Evolutionary conservation across 1,140 invertebrate species (phyloP).

Genomic region (Babylonia areolata): DNA sequence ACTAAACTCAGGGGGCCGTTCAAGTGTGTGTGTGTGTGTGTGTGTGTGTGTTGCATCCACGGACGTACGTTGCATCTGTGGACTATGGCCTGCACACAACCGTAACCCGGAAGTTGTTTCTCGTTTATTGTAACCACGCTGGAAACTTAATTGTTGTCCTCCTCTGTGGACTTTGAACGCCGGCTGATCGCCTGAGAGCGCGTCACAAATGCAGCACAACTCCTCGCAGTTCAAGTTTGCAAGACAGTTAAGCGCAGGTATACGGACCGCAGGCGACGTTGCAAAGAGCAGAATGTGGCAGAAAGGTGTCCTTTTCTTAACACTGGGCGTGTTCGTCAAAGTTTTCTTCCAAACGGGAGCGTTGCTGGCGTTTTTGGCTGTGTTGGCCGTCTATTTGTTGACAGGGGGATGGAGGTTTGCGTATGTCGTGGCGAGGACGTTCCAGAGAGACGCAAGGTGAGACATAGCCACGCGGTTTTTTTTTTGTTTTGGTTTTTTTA

Average conservation of each 20-base stretch:
- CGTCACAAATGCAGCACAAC: constrained; percentile 30
- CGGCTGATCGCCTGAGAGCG: not conserved
- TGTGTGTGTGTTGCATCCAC: no score
- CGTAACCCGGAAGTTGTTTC: constrained; percentile 20
- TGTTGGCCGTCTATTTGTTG: constrained; percentile 59
- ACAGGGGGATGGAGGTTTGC: constrained; percentile 69
- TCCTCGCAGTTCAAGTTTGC: constrained; percentile 45
- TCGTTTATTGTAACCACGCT: constrained; percentile 8
- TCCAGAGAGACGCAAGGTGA: constrained; percentile 65
- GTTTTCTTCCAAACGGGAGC: constrained; percentile 41
- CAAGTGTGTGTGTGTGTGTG: no score
- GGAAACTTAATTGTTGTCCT: not conserved
- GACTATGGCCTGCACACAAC: no score
- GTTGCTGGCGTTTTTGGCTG: constrained; percentile 39
- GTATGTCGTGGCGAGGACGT: constrained; percentile 60
- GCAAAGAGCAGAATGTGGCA: constrained; percentile 19
- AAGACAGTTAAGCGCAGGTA: constrained; percentile 33
- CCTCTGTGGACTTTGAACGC: constrained; percentile 1
- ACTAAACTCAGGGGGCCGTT: no score
- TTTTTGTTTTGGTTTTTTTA: no score
- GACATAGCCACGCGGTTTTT: no score
- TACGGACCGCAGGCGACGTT: not conserved
- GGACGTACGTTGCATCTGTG: no score
- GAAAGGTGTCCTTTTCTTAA: constrained; percentile 41
- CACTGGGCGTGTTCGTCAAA: constrained; percentile 43